Evolutionary conservation across 1,140 invertebrate genomes (phyloP), one percentile per base, ranked within the genome.

Genomic region (Sycophaga agraensis): DNA sequence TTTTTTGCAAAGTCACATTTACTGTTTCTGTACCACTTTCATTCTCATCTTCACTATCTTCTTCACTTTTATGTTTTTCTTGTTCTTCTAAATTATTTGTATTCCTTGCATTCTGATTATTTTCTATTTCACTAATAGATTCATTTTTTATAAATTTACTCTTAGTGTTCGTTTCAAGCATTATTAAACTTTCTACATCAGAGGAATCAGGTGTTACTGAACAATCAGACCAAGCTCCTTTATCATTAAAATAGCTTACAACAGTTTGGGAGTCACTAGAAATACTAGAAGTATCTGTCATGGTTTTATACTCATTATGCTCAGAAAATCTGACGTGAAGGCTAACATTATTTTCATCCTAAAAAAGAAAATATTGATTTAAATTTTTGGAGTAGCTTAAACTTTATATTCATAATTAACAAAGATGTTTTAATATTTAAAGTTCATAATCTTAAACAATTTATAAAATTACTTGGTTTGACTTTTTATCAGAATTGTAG

Each of bases 281-380:
- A 49, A 73, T 66, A 26, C 65, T 72, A 3, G 76, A 80, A 31
- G 70, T 67, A 43, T 80, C 76, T 19, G 69, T 72, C 64, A 78
- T 73, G 6, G 74, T 79, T 65, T 76, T 78, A n/a, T 78, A 79
- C 22, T 80, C 75, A 37, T 81, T 79, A 43, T 69, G 70, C 58
- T 81, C 79, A 14, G 78, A 67, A 63, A 81, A 82, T 70, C 79
- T 72, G 5, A 82, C 80, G 40, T 77, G 79, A 26, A 77, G 57
- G 61, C 73, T 77, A 9, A 19, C 40, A 42, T 72, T 64, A 11
- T 65, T 34, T 24, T 73, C 65, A n/a, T 65, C 54, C 34, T 54
- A 19, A 1, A 28, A 42, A 24, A 53, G 4, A 28, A 54, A 1
- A 4, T 28, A 6, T 31, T 31, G 28, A 31, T 31, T 31, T 6